Evolutionary conservation across 2,113 vertebrate species (phyloP).

Genomic region (Nymphicus hollandicus): DNA sequence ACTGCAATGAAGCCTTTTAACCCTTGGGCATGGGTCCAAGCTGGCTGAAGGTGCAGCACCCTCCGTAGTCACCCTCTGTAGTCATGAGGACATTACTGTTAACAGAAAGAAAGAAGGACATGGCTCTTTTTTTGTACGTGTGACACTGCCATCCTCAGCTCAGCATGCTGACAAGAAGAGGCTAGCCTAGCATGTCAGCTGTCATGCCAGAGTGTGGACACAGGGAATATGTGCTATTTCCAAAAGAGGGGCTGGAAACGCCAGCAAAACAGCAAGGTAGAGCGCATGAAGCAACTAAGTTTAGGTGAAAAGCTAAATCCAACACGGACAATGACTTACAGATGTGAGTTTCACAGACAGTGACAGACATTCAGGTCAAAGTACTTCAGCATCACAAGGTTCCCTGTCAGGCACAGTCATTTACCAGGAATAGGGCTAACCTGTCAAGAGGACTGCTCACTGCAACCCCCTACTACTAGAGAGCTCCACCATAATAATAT

Average conservation of each 20-base stretch:
- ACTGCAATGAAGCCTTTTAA: not conserved
- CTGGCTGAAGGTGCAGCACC: not conserved
- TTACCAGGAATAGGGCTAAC: not conserved
- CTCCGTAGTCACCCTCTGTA: fast-evolving
- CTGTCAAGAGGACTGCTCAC: not conserved
- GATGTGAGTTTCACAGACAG: not conserved
- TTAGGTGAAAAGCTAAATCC: not conserved
- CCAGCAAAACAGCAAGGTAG: not conserved
- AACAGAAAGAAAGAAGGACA: not conserved
- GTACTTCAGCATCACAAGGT: not conserved
- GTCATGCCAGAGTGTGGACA: not conserved
- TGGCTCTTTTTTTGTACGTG: not conserved
- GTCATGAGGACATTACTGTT: not conserved
- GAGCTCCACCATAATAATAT: not conserved
- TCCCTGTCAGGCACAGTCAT: fast-evolving
- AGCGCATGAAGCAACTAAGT: not conserved
- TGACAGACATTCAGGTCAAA: not conserved
- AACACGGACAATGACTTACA: not conserved
- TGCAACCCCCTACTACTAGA: not conserved
- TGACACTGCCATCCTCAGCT: not conserved
- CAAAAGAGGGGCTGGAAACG: not conserved
- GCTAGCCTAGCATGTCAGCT: not conserved
- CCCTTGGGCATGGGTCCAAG: not conserved
- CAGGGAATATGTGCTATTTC: not conserved
- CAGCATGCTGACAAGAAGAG: fast-evolving